phyloP scores from a whole-genome alignment of 2,113 vertebrate species.

The Puntigrus tetrazona region DNA sequence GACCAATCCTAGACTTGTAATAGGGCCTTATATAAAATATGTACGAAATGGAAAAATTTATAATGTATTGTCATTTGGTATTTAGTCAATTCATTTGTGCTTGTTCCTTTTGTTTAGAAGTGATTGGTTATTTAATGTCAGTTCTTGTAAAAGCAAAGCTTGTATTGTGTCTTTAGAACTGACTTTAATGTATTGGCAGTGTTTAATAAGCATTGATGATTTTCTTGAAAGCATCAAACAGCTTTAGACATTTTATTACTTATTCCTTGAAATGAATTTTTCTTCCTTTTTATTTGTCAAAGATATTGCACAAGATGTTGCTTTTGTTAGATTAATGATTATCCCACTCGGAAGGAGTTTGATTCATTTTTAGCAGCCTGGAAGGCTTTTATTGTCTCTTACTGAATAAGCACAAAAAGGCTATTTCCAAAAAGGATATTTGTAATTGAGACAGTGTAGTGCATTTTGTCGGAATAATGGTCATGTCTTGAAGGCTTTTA shows the following conservation, averaged over 20 bases:
- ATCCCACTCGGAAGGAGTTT: neutral
- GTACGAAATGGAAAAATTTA: neutral
- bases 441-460: neutral
- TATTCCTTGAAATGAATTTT: neutral
- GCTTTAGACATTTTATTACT: neutral
- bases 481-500: neutral
- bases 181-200: neutral
- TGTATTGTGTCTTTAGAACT: neutral
- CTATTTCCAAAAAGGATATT: neutral
- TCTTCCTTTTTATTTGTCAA: conserved; percentile 11
- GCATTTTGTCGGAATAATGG: neutral
- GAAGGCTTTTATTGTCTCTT: neutral
- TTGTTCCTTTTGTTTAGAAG: neutral
- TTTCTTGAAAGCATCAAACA: neutral
- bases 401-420: neutral
- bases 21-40: neutral
- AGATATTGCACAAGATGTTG: conserved; percentile 10
- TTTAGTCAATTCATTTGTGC: neutral
- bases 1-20: neutral
- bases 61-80: neutral
- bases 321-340: conserved; percentile 13
- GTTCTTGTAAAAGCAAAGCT: neutral
- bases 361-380: conserved; percentile 26
- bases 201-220: neutral
- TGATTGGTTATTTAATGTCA: neutral